Conservation (phyloP, 1,140 invertebrate species). For the Plectrocnemia conspersa region DNA sequence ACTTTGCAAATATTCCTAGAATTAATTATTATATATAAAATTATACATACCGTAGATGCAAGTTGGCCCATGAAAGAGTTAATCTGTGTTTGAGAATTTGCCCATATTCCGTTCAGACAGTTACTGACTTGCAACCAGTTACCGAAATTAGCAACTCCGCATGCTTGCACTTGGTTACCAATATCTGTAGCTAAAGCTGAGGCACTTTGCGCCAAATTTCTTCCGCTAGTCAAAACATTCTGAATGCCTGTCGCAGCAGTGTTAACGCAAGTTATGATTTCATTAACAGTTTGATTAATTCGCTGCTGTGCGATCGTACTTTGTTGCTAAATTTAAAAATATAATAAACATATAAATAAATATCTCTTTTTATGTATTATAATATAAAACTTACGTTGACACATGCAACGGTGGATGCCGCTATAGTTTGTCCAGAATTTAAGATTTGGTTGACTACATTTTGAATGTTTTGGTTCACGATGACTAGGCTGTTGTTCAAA, state of each 20-base stretch:
- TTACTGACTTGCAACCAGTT: constrained; percentile 9
- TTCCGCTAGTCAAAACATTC: not conserved
- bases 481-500: constrained; percentile 36
- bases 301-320: constrained; percentile 33
- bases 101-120: constrained; percentile 2
- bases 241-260: not conserved
- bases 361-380: not conserved
- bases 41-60: not conserved
- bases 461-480: constrained; percentile 34
- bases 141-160: constrained; percentile 7
- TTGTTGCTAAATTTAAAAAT: constrained; percentile 35
- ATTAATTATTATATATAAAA: not conserved
- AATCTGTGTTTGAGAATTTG: not conserved
- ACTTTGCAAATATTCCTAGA: no score
- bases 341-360: not conserved
- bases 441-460: constrained; percentile 35
- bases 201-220: not conserved
- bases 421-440: constrained; percentile 36
- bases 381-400: constrained; percentile 38
- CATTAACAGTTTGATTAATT: constrained; percentile 36
- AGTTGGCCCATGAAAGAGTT: constrained; percentile 2
- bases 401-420: constrained; percentile 36
- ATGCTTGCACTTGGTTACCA: not conserved
- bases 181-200: not conserved
- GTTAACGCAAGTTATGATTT: constrained; percentile 38